Conservation (phyloP, 2,888 invertebrate genomes). For the Pimpla rufipes region DNA sequence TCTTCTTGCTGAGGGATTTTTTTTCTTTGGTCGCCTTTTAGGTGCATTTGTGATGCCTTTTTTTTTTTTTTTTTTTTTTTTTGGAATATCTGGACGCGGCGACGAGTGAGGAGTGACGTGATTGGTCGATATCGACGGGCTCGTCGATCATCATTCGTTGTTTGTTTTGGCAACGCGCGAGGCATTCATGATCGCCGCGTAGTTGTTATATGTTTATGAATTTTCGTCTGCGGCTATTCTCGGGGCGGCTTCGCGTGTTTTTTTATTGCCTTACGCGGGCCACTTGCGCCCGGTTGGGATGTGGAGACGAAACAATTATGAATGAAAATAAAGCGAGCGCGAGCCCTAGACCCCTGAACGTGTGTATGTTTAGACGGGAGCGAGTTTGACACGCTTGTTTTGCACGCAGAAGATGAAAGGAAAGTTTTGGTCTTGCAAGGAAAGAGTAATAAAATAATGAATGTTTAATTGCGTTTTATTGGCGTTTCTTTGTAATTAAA, state of each 20-base stretch:
- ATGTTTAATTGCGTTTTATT: too few relatives aligned
- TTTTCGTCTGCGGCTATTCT: conserved; percentile 26
- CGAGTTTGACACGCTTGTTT: too few relatives aligned
- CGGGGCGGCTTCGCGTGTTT: background rate
- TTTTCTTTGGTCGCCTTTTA: background rate
- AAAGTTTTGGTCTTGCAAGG: too few relatives aligned
- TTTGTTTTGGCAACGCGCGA: conserved; percentile 6
- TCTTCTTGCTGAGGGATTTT: background rate
- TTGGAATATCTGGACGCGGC: too few relatives aligned
- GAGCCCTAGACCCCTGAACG: background rate
- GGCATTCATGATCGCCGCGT: background rate
- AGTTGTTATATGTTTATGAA: background rate
- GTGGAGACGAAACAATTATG: conserved; percentile 9
- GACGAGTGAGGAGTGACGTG: too few relatives aligned
- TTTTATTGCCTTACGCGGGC: conserved; percentile 8
- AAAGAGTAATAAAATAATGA: too few relatives aligned
- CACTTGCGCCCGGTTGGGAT: background rate
- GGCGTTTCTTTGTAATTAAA: too few relatives aligned
- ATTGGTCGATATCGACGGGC: background rate
- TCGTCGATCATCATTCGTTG: too few relatives aligned
- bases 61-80: background rate
- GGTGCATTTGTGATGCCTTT: background rate
- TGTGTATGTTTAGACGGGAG: background rate
- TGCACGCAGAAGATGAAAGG: too few relatives aligned
- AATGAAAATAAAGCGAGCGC: conserved; percentile 14